Evolutionary conservation across 1,140 invertebrate species (phyloP), one percentile per base, ranked within the genome.

Genomic region (Drosophila rufa): DNA sequence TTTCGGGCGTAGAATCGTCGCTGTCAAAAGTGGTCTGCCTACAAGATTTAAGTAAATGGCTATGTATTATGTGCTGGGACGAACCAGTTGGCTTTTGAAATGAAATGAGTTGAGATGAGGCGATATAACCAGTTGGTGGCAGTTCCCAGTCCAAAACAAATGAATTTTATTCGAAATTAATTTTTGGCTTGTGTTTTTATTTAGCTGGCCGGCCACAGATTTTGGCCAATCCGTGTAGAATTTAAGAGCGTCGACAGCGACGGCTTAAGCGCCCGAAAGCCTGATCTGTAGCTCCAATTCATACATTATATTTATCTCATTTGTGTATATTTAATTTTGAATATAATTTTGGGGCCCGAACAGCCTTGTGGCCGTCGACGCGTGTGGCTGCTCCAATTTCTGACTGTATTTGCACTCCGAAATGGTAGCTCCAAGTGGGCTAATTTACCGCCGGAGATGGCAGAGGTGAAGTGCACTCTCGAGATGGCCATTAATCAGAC

Each of bases 361-460:
- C 78, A 89, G 85, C 84, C 84, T 89, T 89, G 84, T 89, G 80
- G 40, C 55, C 60, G 73, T 59, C 65, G 61, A 82, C 77, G 84
- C 80, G 84, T 89, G 84, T 89, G 84, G 50, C 45, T 89, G 84
- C 85, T 89, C 84, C 67, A 89, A 84, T 89, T 90, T 83, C 50
- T 62, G 70, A 62, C 59, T 70, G 55, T 65, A 86, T 86, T 87
- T 79, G 79, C 78, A 74, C 75, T 82, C 75, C 38, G 22, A 65
- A n/a, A 50, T 38, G 38, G 59, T 40, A 15, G 42, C 19, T 27
- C 59, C 43, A 73, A 83, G 48, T 83, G 75, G 80, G 73, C 83
- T 89, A 89, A 87, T 87, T 87, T 58, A 74, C 59, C 79, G 59
- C 68, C 53, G 50, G 40, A 71, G 55, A 53, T 61, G 78, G 61